Base-by-base conservation (phyloP, 2,888 invertebrate genomes). In the Amphipoea lucens region DNA sequence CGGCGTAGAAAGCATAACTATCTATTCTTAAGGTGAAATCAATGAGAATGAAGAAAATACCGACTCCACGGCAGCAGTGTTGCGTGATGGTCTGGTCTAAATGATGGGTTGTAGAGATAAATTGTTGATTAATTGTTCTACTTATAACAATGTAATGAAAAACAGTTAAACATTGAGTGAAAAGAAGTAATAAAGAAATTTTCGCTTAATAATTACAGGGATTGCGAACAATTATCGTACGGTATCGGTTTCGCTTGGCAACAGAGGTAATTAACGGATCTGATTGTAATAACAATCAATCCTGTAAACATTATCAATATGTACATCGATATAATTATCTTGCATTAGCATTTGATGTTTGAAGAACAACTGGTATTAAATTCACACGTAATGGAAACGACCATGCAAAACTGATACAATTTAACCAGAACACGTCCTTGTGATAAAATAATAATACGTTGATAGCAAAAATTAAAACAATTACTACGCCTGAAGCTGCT, bases 11-110 rank as follows among this genome's bases (percentile, higher is more conserved):
- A 94, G 94, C 93, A 94, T 92, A 92, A 92, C 92, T 91, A 91
- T 92, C 92, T 92, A 91, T 92, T 91, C 90, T 90, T 91, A 89
- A 92, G 91, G 94, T 92, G 95, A 95, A 94, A 94, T 92, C 93
- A 91, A 90, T 94, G 91, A 89, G 91, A 92, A 90, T 90, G 85
- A 88, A 88, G 87, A 90, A 89, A 91, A 91, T 91, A 91, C 90
- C 82, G 90, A 87, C 87, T 88, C 87, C 84, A 81, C 90, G 76
- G 83, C 83, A 69, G 85, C 87, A 89, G 80, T 90, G 91, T 94
- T 90, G 94, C 94, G 93, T 94, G 94, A 88, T 92, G 85, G 88
- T 88, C 80, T 89, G 87, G 86, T 88, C 81, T 87, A 89, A 89
- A 90, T 89, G 85, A 88, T 90, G 73, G 68, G 74, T 79, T 82